Percentiles rank a stretch among this genome's conserved stretches.
These are phyloP conservation scores for Syngnathus rostellatus DNA, from an alignment of 2,797 vertebrate genomes.

Conservation along the genomic window DNA sequence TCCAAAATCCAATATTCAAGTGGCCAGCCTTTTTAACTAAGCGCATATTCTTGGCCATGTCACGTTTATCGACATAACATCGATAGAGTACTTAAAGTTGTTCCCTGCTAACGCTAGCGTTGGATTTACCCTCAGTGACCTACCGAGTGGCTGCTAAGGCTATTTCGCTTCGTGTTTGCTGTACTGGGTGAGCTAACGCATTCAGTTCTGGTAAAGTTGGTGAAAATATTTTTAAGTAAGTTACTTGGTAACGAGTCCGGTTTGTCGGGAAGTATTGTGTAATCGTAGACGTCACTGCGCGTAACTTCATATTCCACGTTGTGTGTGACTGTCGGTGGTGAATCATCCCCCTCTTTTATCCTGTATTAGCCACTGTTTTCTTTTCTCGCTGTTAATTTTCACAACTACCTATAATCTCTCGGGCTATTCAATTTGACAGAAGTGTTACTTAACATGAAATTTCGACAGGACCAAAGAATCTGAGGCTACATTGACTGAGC, in stretches of 20 bases:
- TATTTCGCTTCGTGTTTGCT: constrained; percentile 26
- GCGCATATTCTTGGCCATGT: neutral
- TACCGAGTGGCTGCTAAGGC: constrained; percentile 42
- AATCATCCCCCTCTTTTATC: constrained; percentile 12
- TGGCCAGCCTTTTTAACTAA: neutral
- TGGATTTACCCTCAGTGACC: constrained; percentile 40
- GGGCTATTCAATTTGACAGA: neutral
- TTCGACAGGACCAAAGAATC: constrained; percentile 37
- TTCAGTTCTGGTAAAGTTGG: constrained; percentile 13
- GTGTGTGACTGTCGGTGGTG: constrained; percentile 15
- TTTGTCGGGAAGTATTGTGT: constrained; percentile 42
- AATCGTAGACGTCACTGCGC: constrained; percentile 38
- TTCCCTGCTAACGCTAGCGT: constrained; percentile 48
- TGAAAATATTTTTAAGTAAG: constrained; percentile 11
- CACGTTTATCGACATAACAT: constrained; percentile 6
- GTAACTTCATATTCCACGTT: constrained; percentile 51
- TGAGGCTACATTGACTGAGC: constrained; percentile 45
- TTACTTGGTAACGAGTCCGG: constrained; percentile 20
- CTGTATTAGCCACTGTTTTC: constrained; percentile 25
- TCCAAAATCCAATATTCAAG: neutral
- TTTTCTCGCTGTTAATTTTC: constrained; percentile 20
- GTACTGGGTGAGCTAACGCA: constrained; percentile 26
- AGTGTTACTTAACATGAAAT: neutral
- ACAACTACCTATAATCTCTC: neutral
- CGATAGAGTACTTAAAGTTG: neutral